Evolutionary conservation across 2,797 vertebrate species (phyloP).

Genomic region (Sciurus vulgaris): DNA sequence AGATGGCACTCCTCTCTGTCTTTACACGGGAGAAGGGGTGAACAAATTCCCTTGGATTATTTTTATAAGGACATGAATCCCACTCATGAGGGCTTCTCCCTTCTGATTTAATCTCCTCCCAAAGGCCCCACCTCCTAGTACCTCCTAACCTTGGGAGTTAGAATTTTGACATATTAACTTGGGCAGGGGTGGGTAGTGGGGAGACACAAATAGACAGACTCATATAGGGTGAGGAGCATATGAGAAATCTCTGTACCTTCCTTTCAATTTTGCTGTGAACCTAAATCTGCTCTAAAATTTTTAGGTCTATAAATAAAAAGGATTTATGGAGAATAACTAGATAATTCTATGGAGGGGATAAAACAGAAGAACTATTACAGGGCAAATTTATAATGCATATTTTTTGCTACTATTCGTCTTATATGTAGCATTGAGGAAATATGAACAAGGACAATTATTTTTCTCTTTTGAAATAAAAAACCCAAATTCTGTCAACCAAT

Average conservation of each 20-base stretch:
- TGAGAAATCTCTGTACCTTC: not conserved
- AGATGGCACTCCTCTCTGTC: not conserved
- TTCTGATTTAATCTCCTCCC: not conserved
- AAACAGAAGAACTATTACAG: not conserved
- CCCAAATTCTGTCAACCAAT: conserved; percentile 28
- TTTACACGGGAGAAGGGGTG: not conserved
- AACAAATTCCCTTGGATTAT: not conserved
- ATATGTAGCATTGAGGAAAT: not conserved
- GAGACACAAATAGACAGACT: not conserved
- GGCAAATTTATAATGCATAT: not conserved
- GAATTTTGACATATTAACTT: not conserved
- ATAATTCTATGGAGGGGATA: not conserved
- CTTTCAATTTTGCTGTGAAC: not conserved
- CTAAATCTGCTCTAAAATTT: not conserved
- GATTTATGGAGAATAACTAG: not conserved
- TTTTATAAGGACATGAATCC: not conserved
- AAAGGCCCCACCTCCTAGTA: not conserved
- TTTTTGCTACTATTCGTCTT: not conserved
- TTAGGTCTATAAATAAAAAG: not conserved
- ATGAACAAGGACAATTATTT: conserved; percentile 15
- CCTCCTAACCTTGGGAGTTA: not conserved
- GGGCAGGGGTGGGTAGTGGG: no score
- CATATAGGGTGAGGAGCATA: no score
- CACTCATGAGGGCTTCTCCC: not conserved
- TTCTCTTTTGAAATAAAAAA: conserved; percentile 52